Percentiles rank a stretch among this genome's conserved stretches.
These are phyloP conservation scores for Regulus satrapa DNA, from an alignment of 2,113 vertebrate species.

Conservation along the genomic window DNA sequence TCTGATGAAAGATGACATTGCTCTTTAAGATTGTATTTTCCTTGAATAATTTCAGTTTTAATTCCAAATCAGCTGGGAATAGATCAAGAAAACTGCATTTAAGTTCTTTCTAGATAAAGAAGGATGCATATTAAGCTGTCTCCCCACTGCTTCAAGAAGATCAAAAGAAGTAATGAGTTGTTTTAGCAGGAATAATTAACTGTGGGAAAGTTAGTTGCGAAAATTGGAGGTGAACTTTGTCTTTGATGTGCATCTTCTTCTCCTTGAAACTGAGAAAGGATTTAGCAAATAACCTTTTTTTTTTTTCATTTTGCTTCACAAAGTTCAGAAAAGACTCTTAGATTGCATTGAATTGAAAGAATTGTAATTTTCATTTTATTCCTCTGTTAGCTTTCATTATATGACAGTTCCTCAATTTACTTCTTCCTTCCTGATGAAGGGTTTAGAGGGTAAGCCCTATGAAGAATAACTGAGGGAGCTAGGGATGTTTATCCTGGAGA, in stretches of 20 bases:
- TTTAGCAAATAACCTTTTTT: not conserved
- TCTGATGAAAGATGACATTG: not conserved
- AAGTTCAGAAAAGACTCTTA: not conserved
- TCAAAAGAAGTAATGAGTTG: not conserved
- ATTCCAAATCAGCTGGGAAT: not conserved
- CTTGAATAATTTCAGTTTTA: not conserved
- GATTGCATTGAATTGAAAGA: not conserved
- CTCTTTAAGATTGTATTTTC: not conserved
- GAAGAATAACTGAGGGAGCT: not conserved
- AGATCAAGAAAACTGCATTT: not conserved
- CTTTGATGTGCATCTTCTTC: not conserved
- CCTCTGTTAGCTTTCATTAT: not conserved
- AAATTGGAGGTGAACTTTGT: not conserved
- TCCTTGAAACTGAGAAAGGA: not conserved
- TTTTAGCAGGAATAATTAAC: not conserved
- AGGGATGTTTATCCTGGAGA: not conserved
- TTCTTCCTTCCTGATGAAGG: not conserved
- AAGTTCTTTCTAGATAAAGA: not conserved
- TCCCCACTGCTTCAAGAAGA: not conserved
- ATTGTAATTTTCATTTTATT: not conserved
- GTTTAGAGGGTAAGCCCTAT: not conserved
- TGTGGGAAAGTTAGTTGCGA: not conserved
- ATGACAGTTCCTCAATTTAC: not conserved
- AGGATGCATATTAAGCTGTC: not conserved
- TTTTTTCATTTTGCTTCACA: not conserved